Conservation (phyloP, 2,113 vertebrate species). For the Mus spicilegus region DNA sequence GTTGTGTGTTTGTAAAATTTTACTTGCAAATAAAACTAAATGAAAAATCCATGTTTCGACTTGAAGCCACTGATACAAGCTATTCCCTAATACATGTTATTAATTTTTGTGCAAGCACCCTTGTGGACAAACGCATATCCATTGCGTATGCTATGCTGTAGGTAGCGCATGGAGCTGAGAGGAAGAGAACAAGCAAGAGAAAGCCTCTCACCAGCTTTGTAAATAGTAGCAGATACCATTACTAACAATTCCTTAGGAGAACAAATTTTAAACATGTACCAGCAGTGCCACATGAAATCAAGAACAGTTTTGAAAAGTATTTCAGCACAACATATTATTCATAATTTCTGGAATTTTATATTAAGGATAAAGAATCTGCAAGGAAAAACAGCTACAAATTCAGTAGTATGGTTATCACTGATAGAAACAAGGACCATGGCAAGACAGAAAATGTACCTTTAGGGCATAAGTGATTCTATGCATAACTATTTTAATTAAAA, state of each 20-base stretch:
- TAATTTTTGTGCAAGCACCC: background rate
- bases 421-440: constrained; percentile 25
- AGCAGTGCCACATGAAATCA: constrained; percentile 34
- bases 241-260: constrained; percentile 37
- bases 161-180: background rate
- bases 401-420: background rate
- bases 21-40: constrained; percentile 75
- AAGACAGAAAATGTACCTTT: background rate
- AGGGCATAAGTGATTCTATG: background rate
- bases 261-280: background rate
- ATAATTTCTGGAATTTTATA: constrained; percentile 28
- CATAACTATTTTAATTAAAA: constrained; percentile 2
- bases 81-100: constrained; percentile 35
- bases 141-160: background rate
- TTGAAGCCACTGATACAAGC: constrained; percentile 46
- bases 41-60: constrained; percentile 56
- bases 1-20: constrained; percentile 61
- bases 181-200: constrained; percentile 30
- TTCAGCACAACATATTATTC: background rate
- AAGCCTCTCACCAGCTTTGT: constrained; percentile 30
- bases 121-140: constrained; percentile 7
- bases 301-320: constrained; percentile 16
- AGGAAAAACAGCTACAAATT: constrained; percentile 44
- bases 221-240: constrained; percentile 29
- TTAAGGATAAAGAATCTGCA: constrained; percentile 23